Percentiles rank a stretch among this genome's conserved stretches.
phyloP scores from a whole-genome alignment of 1,140 invertebrate genomes.

The Schlechtendalia chinensis region DNA sequence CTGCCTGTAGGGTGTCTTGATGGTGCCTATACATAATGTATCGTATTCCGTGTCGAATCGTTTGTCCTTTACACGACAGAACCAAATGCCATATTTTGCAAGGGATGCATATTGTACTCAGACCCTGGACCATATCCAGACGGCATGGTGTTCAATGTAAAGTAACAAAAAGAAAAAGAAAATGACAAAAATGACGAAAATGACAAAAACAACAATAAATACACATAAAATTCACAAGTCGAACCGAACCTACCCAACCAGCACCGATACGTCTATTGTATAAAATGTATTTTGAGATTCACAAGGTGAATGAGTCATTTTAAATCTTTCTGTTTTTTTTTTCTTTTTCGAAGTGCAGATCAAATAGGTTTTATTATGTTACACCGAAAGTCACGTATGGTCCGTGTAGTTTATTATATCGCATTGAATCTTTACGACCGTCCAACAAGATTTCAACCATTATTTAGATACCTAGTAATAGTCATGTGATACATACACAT shows the following conservation, averaged over 20 bases:
- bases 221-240: not conserved
- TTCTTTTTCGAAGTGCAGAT: constrained; percentile 14
- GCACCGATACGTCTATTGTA: constrained; percentile 1
- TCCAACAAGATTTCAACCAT: not conserved
- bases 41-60: not conserved
- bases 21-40: too few species aligned
- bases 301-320: not conserved
- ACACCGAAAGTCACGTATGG: constrained; percentile 20
- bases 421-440: not conserved
- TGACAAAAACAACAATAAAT: not conserved
- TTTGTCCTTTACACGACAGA: not conserved
- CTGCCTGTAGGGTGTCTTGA: too few species aligned
- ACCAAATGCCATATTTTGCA: not conserved
- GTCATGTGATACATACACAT: not conserved
- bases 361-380: constrained; percentile 6
- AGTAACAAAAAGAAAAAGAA: not conserved
- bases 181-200: not conserved
- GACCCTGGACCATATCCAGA: not conserved
- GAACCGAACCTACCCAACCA: not conserved
- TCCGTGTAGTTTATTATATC: not conserved
- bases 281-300: not conserved
- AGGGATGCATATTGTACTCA: not conserved
- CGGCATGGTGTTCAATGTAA: not conserved
- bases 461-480: not conserved
- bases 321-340: constrained; percentile 8